Evolutionary conservation across 2,888 invertebrate species (phyloP), one percentile per base, ranked within the genome.

Genomic region (Leptothorax acervorum): DNA sequence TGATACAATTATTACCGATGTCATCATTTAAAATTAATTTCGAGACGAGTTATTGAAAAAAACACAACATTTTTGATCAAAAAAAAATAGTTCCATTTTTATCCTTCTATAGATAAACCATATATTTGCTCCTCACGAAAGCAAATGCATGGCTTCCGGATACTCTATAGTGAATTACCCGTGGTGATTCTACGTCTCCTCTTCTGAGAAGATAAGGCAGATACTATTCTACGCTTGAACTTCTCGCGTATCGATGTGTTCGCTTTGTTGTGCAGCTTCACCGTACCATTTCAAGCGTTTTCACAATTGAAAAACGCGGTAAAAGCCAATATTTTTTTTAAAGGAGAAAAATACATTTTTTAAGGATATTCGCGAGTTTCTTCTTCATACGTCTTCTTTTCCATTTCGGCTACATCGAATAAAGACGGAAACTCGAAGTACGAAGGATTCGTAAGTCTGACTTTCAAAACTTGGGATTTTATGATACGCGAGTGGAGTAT

Each of bases 151-250:
- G 31, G 71, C 60, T 84, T 76, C 45, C 51, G 57, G 65, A 71
- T 74, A 45, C 55, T 66, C 39, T 4, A 42, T 53, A 57, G 71
- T 76, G 84, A 88, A 89, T 87, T 86, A 84, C 66, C 55, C 11
- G 66, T 31, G 73, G 8, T 12, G 28, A 60, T 57, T 48, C 9
- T n/a, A 31, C 39, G 12, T 18, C n/a, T 78, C 68, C 35, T 35
- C 81, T 73, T 83, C 68, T 65, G 63, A 55, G 35, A 75, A 84
- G 84, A 87, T 84, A 87, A 86, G 82, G 63, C 51, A 71, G 48
- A 23, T 60, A 57, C 15, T 42, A 57, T 85, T 87, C 73, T 39
- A 42, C 9, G 4, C 5, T 55, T 35, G n/a, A 83, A 35, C 75
- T 76, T 57, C 62, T 42, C 45, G 18, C 23, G 12, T 65, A 68